phyloP scores from a whole-genome alignment of 2,888 invertebrate species.

The Aricia artaxerxes region DNA sequence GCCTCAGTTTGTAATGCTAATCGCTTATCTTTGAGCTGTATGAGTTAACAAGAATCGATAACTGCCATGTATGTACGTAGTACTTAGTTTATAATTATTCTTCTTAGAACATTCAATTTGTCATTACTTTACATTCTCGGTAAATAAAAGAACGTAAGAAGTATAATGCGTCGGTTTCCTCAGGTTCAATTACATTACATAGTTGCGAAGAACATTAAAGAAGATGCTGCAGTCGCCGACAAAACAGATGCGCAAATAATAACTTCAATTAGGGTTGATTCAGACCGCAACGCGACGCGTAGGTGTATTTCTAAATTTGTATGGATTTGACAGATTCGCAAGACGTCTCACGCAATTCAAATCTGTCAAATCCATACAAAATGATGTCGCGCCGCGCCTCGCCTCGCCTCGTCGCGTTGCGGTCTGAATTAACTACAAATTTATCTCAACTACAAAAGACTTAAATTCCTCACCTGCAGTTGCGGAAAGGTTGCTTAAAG shows the following conservation, averaged over 20 bases:
- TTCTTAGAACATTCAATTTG: not conserved
- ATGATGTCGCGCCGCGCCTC: too few relatives aligned
- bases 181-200: not conserved
- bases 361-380: too few relatives aligned
- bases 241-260: not conserved
- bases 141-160: not conserved
- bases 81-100: not conserved
- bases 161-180: not conserved
- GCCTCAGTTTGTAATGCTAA: not conserved
- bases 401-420: too few relatives aligned
- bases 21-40: not conserved
- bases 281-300: too few relatives aligned
- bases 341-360: too few relatives aligned
- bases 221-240: not conserved
- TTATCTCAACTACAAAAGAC: too few relatives aligned
- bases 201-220: slow-evolving; percentile 1
- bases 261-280: not conserved
- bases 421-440: too few relatives aligned
- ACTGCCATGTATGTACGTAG: not conserved
- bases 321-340: too few relatives aligned
- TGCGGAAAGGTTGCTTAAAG: too few relatives aligned
- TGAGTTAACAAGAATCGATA: not conserved
- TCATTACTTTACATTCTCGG: not conserved
- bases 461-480: too few relatives aligned
- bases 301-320: too few relatives aligned